Evolutionary conservation across 1,140 invertebrate species (phyloP).

Genomic region (Neuroterus valhalla): DNA sequence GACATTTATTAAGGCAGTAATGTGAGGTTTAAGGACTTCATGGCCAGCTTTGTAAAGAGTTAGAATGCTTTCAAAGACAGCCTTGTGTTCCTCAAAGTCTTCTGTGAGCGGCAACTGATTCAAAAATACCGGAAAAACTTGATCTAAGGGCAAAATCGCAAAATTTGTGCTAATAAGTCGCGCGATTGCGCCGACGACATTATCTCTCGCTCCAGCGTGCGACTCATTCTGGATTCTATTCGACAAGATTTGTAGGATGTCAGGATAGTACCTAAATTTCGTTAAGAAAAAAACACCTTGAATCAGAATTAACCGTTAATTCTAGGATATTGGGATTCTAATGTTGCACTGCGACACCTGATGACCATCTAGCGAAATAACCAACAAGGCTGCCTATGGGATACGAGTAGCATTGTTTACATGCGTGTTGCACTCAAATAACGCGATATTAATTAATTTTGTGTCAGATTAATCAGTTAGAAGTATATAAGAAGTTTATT

Average conservation of each 20-base stretch:
- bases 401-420: no score
- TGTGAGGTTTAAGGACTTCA: conserved; percentile 73
- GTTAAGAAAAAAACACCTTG: conserved; percentile 47
- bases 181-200: conserved; percentile 86
- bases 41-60: conserved; percentile 79
- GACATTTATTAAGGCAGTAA: conserved; percentile 76
- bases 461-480: no score
- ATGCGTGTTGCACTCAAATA: no score
- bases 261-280: conserved; percentile 75
- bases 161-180: conserved; percentile 83
- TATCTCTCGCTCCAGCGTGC: conserved; percentile 81
- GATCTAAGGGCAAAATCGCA: conserved; percentile 79
- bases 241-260: conserved; percentile 82
- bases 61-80: conserved; percentile 81
- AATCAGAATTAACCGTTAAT: no score
- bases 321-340: no score
- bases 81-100: conserved; percentile 85
- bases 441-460: no score
- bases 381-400: no score
- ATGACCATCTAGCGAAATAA: no score
- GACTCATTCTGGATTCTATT: conserved; percentile 79
- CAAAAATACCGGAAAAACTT: conserved; percentile 84
- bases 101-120: conserved; percentile 83
- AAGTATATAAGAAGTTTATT: no score
- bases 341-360: no score